Evolutionary conservation across 2,797 vertebrate genomes (phyloP).

Genomic region (Anas georgica): DNA sequence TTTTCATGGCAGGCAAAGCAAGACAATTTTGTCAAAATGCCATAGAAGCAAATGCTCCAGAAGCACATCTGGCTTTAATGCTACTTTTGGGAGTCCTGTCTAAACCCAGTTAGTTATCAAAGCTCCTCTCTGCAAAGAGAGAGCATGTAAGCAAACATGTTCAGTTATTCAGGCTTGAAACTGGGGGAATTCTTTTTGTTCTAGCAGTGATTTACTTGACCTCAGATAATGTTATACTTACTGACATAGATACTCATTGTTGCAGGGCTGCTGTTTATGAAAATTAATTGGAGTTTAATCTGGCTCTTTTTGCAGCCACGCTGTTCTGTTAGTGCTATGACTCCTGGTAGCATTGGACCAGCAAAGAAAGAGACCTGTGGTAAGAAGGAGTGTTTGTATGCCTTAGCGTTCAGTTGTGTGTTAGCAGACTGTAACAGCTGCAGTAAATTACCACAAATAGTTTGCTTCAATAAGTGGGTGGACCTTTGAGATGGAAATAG

Average conservation of each 20-base stretch:
- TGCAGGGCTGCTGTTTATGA: neutral
- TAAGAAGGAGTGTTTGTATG: conserved; percentile 12
- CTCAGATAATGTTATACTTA: neutral
- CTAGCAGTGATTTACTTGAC: neutral
- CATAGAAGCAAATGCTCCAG: neutral
- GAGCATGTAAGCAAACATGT: neutral
- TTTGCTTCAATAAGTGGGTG: neutral
- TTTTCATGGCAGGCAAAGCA: neutral
- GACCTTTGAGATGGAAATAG: neutral
- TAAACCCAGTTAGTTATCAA: neutral
- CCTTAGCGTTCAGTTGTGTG: neutral
- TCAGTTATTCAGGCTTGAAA: neutral
- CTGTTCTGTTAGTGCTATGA: conserved; percentile 37
- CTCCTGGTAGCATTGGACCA: conserved; percentile 75
- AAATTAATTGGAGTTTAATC: conserved; percentile 4
- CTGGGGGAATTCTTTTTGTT: neutral
- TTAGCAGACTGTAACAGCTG: neutral
- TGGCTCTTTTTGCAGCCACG: conserved; percentile 36
- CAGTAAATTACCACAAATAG: neutral
- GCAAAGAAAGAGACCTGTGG: conserved; percentile 33
- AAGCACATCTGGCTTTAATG: neutral
- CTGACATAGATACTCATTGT: neutral
- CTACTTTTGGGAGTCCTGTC: conserved; percentile 1
- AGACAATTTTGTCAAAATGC: conserved; percentile 8
- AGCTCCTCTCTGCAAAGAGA: neutral